These are phyloP conservation scores for Lethrus apterus DNA, from an alignment of 1,140 invertebrate genomes.

Conservation along the genomic window DNA sequence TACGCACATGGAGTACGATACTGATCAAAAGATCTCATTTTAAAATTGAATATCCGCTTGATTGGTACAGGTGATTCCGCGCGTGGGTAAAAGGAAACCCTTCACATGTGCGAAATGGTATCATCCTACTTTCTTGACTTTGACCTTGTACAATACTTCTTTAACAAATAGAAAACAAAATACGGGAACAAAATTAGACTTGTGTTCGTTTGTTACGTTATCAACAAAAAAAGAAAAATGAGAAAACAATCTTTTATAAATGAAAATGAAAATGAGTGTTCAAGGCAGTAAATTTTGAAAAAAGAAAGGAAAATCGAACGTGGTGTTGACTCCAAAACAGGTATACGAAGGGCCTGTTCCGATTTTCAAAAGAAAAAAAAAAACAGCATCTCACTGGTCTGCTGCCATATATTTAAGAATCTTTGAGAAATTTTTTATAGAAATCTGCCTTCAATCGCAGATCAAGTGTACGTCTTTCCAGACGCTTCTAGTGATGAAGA, in stretches of 20 bases:
- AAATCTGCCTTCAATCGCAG: no score
- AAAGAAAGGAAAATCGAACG: constrained; percentile 4
- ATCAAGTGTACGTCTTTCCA: no score
- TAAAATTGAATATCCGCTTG: constrained; percentile 14
- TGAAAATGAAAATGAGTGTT: constrained; percentile 5
- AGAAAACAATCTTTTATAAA: constrained; percentile 5
- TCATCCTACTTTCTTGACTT: constrained; percentile 17
- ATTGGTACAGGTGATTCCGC: constrained; percentile 14
- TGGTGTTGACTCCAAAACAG: constrained; percentile 4
- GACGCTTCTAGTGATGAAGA: no score
- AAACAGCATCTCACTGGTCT: constrained; percentile 9
- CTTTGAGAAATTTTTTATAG: constrained; percentile 10
- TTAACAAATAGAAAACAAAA: constrained; percentile 12
- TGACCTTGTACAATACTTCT: constrained; percentile 4
- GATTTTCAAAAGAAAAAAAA: constrained; percentile 11
- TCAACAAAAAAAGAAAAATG: constrained; percentile 8
- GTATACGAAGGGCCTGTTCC: constrained; percentile 1
- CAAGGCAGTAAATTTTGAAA: constrained; percentile 11
- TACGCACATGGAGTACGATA: constrained; percentile 17
- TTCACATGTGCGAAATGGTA: constrained; percentile 13
- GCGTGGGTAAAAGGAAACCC: constrained; percentile 7
- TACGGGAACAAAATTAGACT: constrained; percentile 14
- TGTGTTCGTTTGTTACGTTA: constrained; percentile 8
- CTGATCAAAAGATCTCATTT: constrained; percentile 10
- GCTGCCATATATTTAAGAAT: constrained; percentile 13